Evolutionary conservation across 37 sponge, comb jelly and placozoan genomes (phyloP).

Genomic region (Amphimedon queenslandica): DNA sequence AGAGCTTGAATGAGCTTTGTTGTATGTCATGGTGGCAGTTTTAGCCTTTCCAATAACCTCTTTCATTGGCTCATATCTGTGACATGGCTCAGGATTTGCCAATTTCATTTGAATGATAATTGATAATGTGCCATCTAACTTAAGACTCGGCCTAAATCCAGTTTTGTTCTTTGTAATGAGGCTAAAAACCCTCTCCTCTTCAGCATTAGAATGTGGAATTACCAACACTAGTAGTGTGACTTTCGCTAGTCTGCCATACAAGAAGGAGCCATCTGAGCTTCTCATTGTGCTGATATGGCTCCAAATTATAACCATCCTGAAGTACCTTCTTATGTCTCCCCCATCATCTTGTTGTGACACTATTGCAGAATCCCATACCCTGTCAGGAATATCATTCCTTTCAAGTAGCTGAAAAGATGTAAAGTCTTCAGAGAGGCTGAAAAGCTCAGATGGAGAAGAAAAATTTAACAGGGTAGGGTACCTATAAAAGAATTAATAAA

Average conservation of each 20-base stretch:
- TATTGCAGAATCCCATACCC: slow-evolving; percentile 22
- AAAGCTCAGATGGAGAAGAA: not conserved
- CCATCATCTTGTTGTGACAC: not conserved
- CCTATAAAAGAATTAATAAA: too few relatives aligned
- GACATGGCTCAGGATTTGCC: slow-evolving; percentile 12
- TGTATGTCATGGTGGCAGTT: slow-evolving; percentile 10
- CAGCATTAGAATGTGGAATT: slow-evolving; percentile 45
- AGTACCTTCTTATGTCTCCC: too few relatives aligned
- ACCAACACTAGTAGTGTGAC: slow-evolving; percentile 15
- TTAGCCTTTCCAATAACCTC: not conserved
- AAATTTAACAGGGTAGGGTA: too few relatives aligned
- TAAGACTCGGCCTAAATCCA: slow-evolving; percentile 7
- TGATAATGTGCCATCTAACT: slow-evolving; percentile 23
- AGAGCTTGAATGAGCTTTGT: too few relatives aligned
- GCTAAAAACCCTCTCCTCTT: slow-evolving; percentile 32
- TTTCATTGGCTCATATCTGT: slow-evolving; percentile 18
- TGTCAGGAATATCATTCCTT: slow-evolving; percentile 22
- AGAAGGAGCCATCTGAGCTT: not conserved
- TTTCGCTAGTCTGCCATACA: slow-evolving; percentile 5
- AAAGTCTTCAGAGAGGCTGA: slow-evolving; percentile 28
- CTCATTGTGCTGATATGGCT: not conserved
- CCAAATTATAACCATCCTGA: slow-evolving; percentile 23
- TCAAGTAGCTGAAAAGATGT: slow-evolving; percentile 34
- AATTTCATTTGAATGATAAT: slow-evolving; percentile 13
- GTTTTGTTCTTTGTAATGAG: slow-evolving; percentile 39